Base-by-base conservation (phyloP, 2,797 vertebrate species). In the Sebastes vulpes region DNA sequence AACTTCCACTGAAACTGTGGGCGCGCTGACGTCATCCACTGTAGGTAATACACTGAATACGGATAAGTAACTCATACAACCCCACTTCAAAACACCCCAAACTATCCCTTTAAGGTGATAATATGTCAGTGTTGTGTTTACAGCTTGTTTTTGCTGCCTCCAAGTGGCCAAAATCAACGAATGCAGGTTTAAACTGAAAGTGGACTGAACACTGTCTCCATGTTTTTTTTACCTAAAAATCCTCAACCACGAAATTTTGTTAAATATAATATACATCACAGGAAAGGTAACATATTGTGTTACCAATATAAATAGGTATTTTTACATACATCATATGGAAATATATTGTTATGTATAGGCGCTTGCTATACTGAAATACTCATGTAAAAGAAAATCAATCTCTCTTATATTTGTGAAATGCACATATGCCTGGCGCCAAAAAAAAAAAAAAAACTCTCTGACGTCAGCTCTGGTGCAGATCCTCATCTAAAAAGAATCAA, bases 381-480 rank as follows among this genome's bases (percentile, higher is more conserved):
- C 56, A 10, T 29, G 56, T 59, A 29, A 31, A 59, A 31, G 18
- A 32, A 32, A 32, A 29, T 59, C 10, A 60, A 60, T 20, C n/a
- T 12, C 20, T 35, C 31, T 8, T 16, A 31, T 32, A 16, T 69
- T n/a, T 60, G 25, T 75, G 31, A 72, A 20, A 60, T 54, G 14
- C 61, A 57, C 3, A 16, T 8, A 60, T 58, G 54, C 28, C 42
- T 74, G 71, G 61, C 72, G 57, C 32, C 74, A 75, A 65, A 75
- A 65, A 50, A 12, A 63, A 72, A 32, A 32, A 48, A 73, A 26
- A 26, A 74, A 21, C 18, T 77, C 52, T 86, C 73, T 95, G 90
- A 95, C 92, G 92, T 94, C 94, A 95, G 72, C 35, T 38, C 28
- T 79, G 76, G 90, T 93, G 93, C 92, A 90, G 90, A 68, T 83